Conservation (phyloP, 30 jellyfish, hydroid and myxozoan genomes). For the Turritopsis dohrnii region DNA sequence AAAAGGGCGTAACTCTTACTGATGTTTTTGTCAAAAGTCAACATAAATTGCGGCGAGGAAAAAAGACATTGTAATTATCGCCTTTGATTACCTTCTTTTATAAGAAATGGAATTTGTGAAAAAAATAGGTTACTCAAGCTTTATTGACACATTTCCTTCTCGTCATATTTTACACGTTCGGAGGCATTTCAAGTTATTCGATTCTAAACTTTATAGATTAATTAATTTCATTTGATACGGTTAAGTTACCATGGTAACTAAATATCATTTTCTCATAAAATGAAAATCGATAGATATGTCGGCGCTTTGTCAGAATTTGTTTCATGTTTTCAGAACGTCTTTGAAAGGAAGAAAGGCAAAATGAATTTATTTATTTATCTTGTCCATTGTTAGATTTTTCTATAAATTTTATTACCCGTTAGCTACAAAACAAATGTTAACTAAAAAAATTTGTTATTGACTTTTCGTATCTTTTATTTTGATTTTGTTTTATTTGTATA, state of each 20-base stretch:
- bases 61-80: neutral
- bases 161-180: neutral
- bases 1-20: neutral
- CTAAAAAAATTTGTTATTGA: neutral
- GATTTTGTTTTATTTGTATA: neutral
- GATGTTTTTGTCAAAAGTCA: neutral
- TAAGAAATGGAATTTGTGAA: neutral
- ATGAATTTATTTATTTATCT: neutral
- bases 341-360: constrained; percentile 4
- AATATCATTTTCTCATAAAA: neutral
- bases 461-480: neutral
- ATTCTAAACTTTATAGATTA: neutral
- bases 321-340: constrained; percentile 3
- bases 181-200: neutral
- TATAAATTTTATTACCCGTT: neutral
- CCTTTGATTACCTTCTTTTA: neutral
- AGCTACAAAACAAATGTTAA: neutral
- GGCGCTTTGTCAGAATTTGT: neutral
- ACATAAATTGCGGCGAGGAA: neutral
- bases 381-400: neutral
- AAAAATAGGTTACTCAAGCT: neutral
- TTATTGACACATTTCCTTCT: neutral
- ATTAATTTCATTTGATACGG: neutral
- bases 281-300: constrained; percentile 8
- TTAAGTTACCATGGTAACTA: neutral